A percentile compares a stretch with the other conserved stretches of the same genome.
Evolutionary conservation across 2,797 vertebrate genomes (phyloP).

Genomic region (Bradypus variegatus): DNA sequence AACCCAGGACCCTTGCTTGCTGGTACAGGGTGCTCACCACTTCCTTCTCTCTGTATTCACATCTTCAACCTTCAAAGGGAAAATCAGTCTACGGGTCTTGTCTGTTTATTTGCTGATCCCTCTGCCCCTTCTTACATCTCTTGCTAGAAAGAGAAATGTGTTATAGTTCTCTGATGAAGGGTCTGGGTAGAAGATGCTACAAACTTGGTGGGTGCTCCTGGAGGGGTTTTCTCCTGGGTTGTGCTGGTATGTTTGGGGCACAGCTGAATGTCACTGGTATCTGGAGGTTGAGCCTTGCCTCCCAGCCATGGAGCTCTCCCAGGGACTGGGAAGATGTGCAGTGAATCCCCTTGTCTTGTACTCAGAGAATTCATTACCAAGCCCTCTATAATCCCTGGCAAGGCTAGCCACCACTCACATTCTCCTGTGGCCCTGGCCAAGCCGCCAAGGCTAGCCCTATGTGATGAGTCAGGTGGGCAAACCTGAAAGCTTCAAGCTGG

Average conservation of each 20-base stretch:
- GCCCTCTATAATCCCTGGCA: neutral
- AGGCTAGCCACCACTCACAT: neutral
- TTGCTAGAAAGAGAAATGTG: neutral
- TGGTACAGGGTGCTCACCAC: neutral
- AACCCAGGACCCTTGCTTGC: neutral
- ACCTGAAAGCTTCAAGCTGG: neutral
- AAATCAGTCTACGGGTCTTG: neutral
- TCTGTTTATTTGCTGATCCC: too few relatives aligned
- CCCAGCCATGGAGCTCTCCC: neutral
- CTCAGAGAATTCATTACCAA: neutral
- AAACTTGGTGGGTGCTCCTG: neutral
- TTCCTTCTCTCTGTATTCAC: neutral
- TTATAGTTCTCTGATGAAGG: neutral
- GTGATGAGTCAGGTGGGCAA: neutral
- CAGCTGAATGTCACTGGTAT: too few relatives aligned
- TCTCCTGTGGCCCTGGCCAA: neutral
- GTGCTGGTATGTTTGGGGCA: neutral
- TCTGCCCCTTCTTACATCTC: neutral
- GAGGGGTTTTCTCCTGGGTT: neutral
- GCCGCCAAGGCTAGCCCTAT: neutral
- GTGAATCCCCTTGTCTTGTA: neutral
- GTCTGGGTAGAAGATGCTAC: neutral
- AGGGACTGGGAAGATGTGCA: neutral
- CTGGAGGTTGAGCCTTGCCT: neutral
- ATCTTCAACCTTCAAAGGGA: neutral